These are phyloP conservation scores for Calameuta pallipes DNA, from an alignment of 2,888 invertebrate genomes.

Conservation along the genomic window DNA sequence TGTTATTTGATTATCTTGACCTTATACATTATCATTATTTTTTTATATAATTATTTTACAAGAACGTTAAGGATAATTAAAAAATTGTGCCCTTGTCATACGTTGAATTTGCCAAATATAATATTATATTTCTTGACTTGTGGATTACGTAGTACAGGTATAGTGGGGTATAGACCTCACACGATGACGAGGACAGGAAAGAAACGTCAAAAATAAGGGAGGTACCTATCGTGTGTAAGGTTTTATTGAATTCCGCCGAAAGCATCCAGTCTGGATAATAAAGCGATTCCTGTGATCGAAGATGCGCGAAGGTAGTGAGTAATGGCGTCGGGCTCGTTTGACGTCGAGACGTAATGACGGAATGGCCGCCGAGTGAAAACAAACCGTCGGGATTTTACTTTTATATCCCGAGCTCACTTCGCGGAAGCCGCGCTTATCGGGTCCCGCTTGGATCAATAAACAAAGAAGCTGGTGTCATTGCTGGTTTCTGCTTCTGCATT, in stretches of 20 bases:
- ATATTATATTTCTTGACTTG: background rate
- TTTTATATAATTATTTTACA: background rate
- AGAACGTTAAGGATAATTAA: background rate
- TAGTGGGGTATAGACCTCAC: background rate
- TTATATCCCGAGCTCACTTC: constrained; percentile 52
- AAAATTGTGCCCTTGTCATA: background rate
- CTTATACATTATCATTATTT: background rate
- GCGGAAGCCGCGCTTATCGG: constrained; percentile 56
- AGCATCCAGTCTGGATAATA: constrained; percentile 17
- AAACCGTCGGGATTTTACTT: constrained; percentile 50
- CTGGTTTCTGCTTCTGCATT: constrained; percentile 2
- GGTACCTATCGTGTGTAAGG: background rate
- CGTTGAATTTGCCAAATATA: background rate
- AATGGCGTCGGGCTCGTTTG: constrained; percentile 1
- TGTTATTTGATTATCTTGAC: background rate
- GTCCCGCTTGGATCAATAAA: constrained; percentile 46
- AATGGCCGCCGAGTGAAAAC: constrained; percentile 40
- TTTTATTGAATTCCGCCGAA: constrained; percentile 24
- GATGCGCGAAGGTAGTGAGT: constrained; percentile 4
- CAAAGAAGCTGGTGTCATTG: constrained; percentile 26
- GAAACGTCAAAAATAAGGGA: background rate
- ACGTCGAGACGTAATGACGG: constrained; percentile 3
- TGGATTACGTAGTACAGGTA: background rate
- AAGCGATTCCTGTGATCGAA: constrained; percentile 26
- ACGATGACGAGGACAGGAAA: background rate